Conservation (phyloP, 2,113 vertebrate genomes). For the Paedocypris sp. region DNA sequence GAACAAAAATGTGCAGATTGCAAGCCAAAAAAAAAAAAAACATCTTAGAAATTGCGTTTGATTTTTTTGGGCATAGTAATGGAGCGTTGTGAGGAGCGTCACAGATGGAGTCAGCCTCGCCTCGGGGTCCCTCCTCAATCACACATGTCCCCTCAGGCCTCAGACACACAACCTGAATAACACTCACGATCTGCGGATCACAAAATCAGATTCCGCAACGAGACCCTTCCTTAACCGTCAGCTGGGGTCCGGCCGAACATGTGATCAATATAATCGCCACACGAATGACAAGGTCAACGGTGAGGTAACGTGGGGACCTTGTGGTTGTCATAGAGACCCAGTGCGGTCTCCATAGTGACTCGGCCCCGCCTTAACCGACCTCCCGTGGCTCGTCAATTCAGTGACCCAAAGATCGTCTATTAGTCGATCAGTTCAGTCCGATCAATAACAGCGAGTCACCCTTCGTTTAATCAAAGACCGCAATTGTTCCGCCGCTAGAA, state of each 20-base stretch:
- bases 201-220: not conserved
- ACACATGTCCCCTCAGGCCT: constrained; percentile 21
- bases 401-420: constrained; percentile 29
- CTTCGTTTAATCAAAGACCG: constrained; percentile 21
- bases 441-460: constrained; percentile 24
- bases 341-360: constrained; percentile 13
- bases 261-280: not conserved
- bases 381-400: constrained; percentile 28
- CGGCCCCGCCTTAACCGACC: constrained; percentile 12
- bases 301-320: constrained; percentile 13
- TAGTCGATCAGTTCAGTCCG: constrained; percentile 23
- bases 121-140: constrained; percentile 6
- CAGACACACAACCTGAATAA: not conserved
- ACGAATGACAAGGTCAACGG: constrained; percentile 26
- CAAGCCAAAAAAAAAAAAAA: too few species aligned
- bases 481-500: not conserved
- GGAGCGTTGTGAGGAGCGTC: not conserved
- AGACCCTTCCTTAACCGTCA: not conserved
- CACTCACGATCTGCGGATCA: not conserved
- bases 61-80: too few species aligned
- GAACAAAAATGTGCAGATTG: too few species aligned
- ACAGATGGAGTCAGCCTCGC: constrained; percentile 9
- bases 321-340: constrained; percentile 20
- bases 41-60: too few species aligned
- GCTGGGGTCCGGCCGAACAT: not conserved